Conservation (phyloP, 2,888 invertebrate species). For the Cosmia trapezina region DNA sequence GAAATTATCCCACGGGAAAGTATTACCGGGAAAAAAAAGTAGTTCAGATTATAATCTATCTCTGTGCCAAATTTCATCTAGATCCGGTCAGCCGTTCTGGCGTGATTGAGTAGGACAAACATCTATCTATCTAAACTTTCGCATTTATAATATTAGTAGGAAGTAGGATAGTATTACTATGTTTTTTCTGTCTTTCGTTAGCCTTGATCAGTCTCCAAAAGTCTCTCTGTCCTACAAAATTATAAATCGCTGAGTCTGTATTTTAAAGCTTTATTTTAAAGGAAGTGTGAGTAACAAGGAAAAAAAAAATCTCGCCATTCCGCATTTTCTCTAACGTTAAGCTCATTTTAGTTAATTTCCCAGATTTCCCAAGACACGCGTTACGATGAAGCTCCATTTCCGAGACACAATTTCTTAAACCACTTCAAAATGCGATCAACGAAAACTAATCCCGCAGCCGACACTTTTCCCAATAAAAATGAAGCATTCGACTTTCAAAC, state of each 20-base stretch:
- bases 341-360: constrained; percentile 39
- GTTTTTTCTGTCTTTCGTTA: not conserved
- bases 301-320: constrained; percentile 9
- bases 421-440: constrained; percentile 42
- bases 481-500: constrained; percentile 35
- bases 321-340: constrained; percentile 22
- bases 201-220: not conserved
- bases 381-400: constrained; percentile 49
- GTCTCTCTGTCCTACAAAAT: not conserved
- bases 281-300: constrained; percentile 22
- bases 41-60: too few relatives aligned
- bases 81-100: too few relatives aligned
- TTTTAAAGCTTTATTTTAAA: constrained; percentile 2
- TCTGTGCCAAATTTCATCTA: too few relatives aligned
- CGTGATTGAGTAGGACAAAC: too few relatives aligned
- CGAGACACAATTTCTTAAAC: constrained; percentile 32
- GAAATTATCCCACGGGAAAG: too few relatives aligned
- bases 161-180: too few relatives aligned
- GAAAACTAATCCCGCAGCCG: constrained; percentile 32
- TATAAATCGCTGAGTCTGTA: not conserved
- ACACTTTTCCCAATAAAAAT: constrained; percentile 35
- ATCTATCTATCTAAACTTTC: too few relatives aligned
- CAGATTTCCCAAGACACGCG: constrained; percentile 54
- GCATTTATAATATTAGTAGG: too few relatives aligned
- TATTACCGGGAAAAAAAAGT: too few relatives aligned